Evolutionary conservation across 2,888 invertebrate genomes (phyloP), one percentile per base, ranked within the genome.

Genomic region (Cepaea hortensis): DNA sequence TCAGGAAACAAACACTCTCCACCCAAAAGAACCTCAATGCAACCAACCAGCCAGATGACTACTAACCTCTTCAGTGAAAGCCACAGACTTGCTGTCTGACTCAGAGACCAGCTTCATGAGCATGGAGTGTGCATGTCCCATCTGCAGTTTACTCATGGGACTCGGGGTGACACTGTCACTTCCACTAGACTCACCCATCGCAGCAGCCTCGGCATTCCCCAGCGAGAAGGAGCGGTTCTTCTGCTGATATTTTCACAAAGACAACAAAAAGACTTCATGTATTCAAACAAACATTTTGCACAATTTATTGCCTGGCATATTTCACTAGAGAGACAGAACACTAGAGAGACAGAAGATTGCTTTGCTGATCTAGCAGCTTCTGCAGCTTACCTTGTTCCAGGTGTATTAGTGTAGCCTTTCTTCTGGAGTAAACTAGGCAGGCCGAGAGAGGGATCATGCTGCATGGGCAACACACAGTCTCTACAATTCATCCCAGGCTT

Each of bases 61-160:
- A 85, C 77, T 70, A 87, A 98, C 96, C 95, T 98, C 98, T 95
- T 99, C 99, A 93, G 98, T 98, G 94, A 98, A 99, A 61, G 98
- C 99, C 2, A 99, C 97, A 81, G 98, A 97, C 93, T 98, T 98
- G 92, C 98, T 98, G 91, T 97, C 97, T 0, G 97, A 97, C 91
- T 96, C 96, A 91, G 98, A 96, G 85, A 99, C 98, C 90, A 99
- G 97, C 90, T 99, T 96, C 94, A 98, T 97, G 91, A 99, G 97
- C 93, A 98, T 95, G 96, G 97, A 97, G 65, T 96, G 96, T 0
- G 97, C 97, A 93, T 96, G 97, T 3, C 97, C 96, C 62, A 96
- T 96, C 91, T 96, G 97, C 15, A 96, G 93, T 92, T 96, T 96
- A 95, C 89, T 95, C 91, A 96, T 96, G 86, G 97, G 96, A 73